Conservation (phyloP, 2,888 invertebrate genomes). For the Agrotis puta region DNA sequence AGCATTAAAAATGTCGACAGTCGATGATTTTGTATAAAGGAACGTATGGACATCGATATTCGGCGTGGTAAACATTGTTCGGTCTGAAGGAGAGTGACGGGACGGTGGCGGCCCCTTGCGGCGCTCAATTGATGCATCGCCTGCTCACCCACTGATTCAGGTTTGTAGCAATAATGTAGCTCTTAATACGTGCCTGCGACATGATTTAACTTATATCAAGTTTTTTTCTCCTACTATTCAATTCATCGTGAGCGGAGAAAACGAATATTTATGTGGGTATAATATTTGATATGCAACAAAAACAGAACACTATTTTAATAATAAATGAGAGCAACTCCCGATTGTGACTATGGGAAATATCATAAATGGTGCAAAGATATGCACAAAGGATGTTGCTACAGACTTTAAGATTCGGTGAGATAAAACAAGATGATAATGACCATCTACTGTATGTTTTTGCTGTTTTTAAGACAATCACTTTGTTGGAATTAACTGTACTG, state of each 20-base stretch:
- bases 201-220: constrained; percentile 64
- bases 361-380: constrained; percentile 34
- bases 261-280: constrained; percentile 58
- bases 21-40: constrained; percentile 63
- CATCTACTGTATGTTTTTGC: background rate
- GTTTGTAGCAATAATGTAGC: constrained; percentile 71
- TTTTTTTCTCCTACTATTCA: constrained; percentile 65
- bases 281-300: constrained; percentile 63
- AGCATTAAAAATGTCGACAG: constrained; percentile 61
- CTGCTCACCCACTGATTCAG: constrained; percentile 77
- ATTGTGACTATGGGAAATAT: constrained; percentile 54
- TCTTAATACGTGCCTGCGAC: constrained; percentile 65
- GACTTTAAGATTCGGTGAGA: constrained; percentile 10
- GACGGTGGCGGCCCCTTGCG: constrained; percentile 84
- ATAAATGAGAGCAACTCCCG: constrained; percentile 59
- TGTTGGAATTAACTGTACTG: background rate
- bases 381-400: constrained; percentile 18
- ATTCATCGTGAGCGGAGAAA: constrained; percentile 61
- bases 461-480: background rate
- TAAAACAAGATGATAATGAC: constrained; percentile 11
- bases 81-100: constrained; percentile 74
- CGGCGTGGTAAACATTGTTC: constrained; percentile 69
- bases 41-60: constrained; percentile 71
- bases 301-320: constrained; percentile 54
- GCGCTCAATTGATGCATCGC: constrained; percentile 88